Percentiles rank a stretch among this genome's conserved stretches.
These are phyloP conservation scores for Acrobasis suavella DNA, from an alignment of 2,888 invertebrate species.

Conservation along the genomic window DNA sequence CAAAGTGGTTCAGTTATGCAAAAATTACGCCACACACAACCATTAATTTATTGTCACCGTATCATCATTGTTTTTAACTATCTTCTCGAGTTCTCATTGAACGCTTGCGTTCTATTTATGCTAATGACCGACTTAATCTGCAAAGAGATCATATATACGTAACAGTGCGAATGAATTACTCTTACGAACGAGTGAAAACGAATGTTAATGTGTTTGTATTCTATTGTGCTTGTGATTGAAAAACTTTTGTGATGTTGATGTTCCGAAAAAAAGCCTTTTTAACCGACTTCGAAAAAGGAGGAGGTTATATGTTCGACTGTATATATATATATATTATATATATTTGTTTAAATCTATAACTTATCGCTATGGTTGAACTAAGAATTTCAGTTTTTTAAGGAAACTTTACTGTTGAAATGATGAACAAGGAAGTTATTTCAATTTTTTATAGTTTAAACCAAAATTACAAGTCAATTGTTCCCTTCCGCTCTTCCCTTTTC, in stretches of 20 bases:
- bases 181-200: conserved; percentile 28
- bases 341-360: neutral
- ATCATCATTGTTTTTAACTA: conserved; percentile 46
- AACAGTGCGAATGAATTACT: conserved; percentile 32
- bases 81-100: conserved; percentile 43
- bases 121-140: conserved; percentile 28
- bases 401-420: too few relatives aligned
- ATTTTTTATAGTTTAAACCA: neutral
- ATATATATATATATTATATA: too few relatives aligned
- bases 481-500: neutral
- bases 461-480: neutral
- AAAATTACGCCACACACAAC: conserved; percentile 55
- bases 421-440: neutral
- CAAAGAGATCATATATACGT: conserved; percentile 28
- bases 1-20: conserved; percentile 52
- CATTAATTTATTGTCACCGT: conserved; percentile 40
- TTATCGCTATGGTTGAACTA: too few relatives aligned
- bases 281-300: too few relatives aligned
- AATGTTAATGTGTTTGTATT: conserved; percentile 23
- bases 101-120: conserved; percentile 30
- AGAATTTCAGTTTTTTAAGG: too few relatives aligned
- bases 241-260: neutral
- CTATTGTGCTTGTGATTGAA: neutral
- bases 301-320: too few relatives aligned
- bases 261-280: neutral